Base-by-base conservation (phyloP, 2,888 invertebrate species). In the Labia minor region DNA sequence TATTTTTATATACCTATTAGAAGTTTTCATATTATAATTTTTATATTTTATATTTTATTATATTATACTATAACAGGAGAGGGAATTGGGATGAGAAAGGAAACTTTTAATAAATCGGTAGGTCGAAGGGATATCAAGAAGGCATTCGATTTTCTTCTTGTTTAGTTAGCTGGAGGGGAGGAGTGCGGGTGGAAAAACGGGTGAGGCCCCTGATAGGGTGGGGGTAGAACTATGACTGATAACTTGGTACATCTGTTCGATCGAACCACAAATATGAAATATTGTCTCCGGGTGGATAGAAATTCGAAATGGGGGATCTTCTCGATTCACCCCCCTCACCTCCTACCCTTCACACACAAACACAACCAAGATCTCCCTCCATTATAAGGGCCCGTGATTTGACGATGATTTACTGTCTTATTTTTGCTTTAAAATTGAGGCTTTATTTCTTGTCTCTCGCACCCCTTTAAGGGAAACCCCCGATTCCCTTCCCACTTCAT, bases 221-320 rank as follows among this genome's bases (percentile, higher is more conserved):
- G 4, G 49, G n/a, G 49, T 49, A 8, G 49, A 14, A 8, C 4
- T 16, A 49, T 49, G 49, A 49, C 49, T 49, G 49, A 49, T 49
- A 49, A 49, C 49, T 49, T 49, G 49, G 49, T 49, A 49, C 49
- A 49, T 49, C 49, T 49, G 49, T 49, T 49, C 49, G 49, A 49
- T 49, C 49, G 49, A 49, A 49, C 49, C 49, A 49, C 49, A 49
- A 49, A 49, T 49, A 49, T 49, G 49, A 49, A 49, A 49, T 49
- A 49, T 49, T 49, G 49, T 49, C 49, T 49, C 16, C 16, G 49
- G 49, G 49, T 49, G 49, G 49, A 49, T 49, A 49, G 49, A 49
- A 49, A 49, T 49, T 49, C 49, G 49, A 49, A 49, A 26, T 26
- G 49, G 49, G 33, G 49, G 49, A 49, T 49, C 16, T 16, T 49